Evolutionary conservation across 2,113 vertebrate genomes (phyloP), one percentile per base, ranked within the genome.

Genomic region (Vicugna pacos): DNA sequence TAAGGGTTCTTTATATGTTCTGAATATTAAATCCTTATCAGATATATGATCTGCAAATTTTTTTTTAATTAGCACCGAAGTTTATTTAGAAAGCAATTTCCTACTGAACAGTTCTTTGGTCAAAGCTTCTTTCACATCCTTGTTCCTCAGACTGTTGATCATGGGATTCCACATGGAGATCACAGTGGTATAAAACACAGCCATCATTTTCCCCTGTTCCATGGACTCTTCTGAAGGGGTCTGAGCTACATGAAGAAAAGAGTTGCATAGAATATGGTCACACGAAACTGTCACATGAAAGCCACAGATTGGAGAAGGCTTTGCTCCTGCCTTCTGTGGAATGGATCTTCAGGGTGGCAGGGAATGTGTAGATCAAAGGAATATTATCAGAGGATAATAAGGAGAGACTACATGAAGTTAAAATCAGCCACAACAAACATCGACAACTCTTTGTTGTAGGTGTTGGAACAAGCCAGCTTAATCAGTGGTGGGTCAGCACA

Each of bases 181-280:
- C 38, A 42, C 38, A 42, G 38, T 42, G 38, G 38, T 42, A 42
- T 42, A 42, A 42, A 42, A 42, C 38, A 42, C 38, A 42, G 38
- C 38, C 38, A 42, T 42, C 38, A 42, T 42, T 42, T 42, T 42
- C 38, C 38, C 38, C 38, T 42, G 38, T 42, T 42, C 38, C 38
- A 42, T 42, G 38, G 5, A 42, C 38, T 42, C 38, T 42, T 42
- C 38, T 42, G 38, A 42, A 5, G 38, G 38, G 38, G 38, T 42
- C 38, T 42, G 38, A 98, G 93, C 52, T 97, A 97, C 95, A 98
- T 97, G 62, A 95, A 67, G 46, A 98, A 97, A 10, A 97, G 96
- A 15, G 97, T 85, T 13, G 60, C 76, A 70, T 82, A 98, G 50
- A 98, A 98, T 92, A 98, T 56, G 6, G 38, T 84, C 3, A 98